These are phyloP conservation scores for Corydoras maculifer DNA, from an alignment of 2,113 vertebrate species.

Conservation along the genomic window DNA sequence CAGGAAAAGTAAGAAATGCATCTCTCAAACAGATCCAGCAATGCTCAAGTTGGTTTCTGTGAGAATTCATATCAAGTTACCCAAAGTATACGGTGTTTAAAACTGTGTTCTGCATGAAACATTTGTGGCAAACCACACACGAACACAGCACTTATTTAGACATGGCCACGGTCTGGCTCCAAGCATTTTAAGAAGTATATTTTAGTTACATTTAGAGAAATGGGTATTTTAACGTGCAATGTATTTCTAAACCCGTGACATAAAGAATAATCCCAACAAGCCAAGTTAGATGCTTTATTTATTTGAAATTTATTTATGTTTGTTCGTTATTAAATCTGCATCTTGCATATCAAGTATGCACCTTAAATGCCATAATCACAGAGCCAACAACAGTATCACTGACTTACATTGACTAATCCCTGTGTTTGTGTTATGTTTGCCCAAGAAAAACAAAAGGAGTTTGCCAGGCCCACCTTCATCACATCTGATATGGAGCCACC, in stretches of 20 bases:
- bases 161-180: too few relatives aligned
- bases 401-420: constrained; percentile 11
- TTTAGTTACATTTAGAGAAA: too few relatives aligned
- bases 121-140: neutral
- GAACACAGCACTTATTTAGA: neutral
- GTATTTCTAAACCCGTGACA: neutral
- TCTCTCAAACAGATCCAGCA: too few relatives aligned
- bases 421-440: constrained; percentile 19
- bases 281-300: neutral
- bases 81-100: neutral
- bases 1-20: too few relatives aligned
- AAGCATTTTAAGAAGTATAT: too few relatives aligned
- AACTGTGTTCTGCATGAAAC: neutral
- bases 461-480: constrained; percentile 18
- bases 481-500: constrained; percentile 22
- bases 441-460: constrained; percentile 30
- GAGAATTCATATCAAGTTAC: too few relatives aligned
- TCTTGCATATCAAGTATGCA: neutral
- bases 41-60: too few relatives aligned
- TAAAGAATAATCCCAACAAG: neutral
- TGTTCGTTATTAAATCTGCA: constrained; percentile 6
- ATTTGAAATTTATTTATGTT: neutral
- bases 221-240: neutral
- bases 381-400: constrained; percentile 25
- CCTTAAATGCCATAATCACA: constrained; percentile 5